A percentile compares a stretch with the other conserved stretches of the same genome.
Conservation (phyloP, 2,113 vertebrate species). For the Blennius ocellaris region DNA sequence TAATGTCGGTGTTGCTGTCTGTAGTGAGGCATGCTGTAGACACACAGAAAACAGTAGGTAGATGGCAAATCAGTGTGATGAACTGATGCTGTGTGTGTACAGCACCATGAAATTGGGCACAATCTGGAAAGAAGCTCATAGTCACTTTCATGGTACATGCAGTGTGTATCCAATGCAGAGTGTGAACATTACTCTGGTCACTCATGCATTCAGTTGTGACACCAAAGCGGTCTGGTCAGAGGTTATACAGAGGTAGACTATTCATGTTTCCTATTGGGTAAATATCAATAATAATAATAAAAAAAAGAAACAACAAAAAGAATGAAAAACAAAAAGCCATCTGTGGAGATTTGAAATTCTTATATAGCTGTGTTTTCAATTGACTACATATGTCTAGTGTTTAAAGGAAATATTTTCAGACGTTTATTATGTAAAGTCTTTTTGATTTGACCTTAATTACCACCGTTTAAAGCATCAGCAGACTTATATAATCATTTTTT, state of each 20-base stretch:
- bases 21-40: constrained; percentile 10
- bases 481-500: constrained; percentile 14
- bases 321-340: background rate
- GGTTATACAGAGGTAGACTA: constrained; percentile 62
- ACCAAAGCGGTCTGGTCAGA: constrained; percentile 66
- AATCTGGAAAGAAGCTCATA: constrained; percentile 78
- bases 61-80: constrained; percentile 71
- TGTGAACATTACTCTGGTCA: constrained; percentile 73
- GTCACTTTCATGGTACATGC: constrained; percentile 79
- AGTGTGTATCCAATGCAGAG: constrained; percentile 72
- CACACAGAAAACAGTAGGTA: constrained; percentile 37
- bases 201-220: constrained; percentile 78
- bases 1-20: constrained; percentile 14
- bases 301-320: no score
- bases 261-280: constrained; percentile 34
- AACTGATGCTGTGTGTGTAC: constrained; percentile 71
- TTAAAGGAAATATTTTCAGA: background rate
- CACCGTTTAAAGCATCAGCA: background rate
- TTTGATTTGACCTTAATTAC: constrained; percentile 15
- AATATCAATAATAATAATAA: background rate
- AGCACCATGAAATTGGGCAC: constrained; percentile 80
- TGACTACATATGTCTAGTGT: background rate
- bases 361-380: background rate
- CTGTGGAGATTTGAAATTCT: constrained; percentile 1
- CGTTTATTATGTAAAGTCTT: background rate